Conservation (phyloP, 2,888 invertebrate species). For the Rambutsinella grinnellia region DNA sequence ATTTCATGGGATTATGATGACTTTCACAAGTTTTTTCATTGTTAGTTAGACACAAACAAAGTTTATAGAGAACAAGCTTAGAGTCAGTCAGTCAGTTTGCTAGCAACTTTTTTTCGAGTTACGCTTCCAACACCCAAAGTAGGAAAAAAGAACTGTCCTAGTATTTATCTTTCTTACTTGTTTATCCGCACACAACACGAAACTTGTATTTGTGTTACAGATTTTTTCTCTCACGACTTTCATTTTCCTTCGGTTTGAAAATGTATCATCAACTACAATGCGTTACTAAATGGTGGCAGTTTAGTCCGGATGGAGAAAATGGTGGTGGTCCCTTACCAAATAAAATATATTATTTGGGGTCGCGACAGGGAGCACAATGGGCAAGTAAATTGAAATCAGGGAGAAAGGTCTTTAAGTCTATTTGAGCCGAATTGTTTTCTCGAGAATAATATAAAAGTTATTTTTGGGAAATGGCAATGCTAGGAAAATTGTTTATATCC, state of each 20-base stretch:
- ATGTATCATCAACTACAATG: background rate
- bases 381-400: conserved; percentile 9
- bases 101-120: background rate
- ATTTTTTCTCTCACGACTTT: conserved; percentile 11
- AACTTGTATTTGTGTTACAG: conserved; percentile 22
- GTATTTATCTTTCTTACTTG: conserved; percentile 27
- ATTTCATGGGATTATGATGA: conserved; percentile 41
- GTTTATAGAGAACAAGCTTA: background rate
- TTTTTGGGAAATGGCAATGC: no score
- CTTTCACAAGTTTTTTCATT: conserved; percentile 39
- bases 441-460: no score
- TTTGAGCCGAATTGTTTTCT: no score
- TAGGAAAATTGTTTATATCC: background rate
- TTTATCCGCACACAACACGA: conserved; percentile 12
- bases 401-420: no score
- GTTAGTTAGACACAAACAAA: background rate
- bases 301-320: background rate
- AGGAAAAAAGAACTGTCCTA: background rate
- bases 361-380: background rate
- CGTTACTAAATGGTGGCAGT: background rate
- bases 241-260: background rate
- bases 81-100: background rate
- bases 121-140: background rate
- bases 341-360: background rate
- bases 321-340: background rate